These are phyloP conservation scores for Ailurus styani DNA, from an alignment of 2,113 vertebrate genomes.

Conservation along the genomic window DNA sequence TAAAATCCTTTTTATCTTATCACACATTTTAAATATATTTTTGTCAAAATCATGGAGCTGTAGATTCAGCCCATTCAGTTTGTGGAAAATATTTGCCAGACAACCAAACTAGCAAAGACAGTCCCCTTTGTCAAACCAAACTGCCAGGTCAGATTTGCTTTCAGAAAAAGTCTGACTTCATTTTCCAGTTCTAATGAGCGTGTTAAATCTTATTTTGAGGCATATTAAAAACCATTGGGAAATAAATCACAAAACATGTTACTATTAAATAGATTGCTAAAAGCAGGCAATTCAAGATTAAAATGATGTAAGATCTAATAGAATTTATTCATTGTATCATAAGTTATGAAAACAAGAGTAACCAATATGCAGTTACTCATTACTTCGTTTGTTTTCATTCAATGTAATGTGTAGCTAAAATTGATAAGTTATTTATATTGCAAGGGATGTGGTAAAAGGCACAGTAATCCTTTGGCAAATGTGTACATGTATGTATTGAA, in stretches of 20 bases:
- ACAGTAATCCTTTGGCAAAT: neutral
- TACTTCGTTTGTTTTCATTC: neutral
- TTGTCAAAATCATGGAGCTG: neutral
- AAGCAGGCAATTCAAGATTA: constrained; percentile 21
- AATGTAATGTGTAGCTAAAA: neutral
- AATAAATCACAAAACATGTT: constrained; percentile 16
- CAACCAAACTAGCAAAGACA: neutral
- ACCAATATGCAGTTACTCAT: neutral
- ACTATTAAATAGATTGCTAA: neutral
- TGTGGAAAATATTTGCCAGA: neutral
- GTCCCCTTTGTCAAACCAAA: neutral
- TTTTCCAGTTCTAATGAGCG: neutral
- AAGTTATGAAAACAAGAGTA: neutral
- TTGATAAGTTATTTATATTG: neutral
- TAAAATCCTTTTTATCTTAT: neutral
- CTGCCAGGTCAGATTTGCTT: neutral
- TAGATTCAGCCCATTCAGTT: neutral
- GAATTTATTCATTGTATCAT: neutral
- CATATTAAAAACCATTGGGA: neutral
- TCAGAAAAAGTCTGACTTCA: neutral
- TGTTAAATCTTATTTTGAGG: constrained; percentile 5
- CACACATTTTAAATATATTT: constrained; percentile 1
- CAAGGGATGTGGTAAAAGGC: neutral
- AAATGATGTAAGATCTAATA: neutral
- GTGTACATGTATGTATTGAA: neutral